Evolutionary conservation across 2,888 invertebrate genomes (phyloP), one percentile per base, ranked within the genome.

Genomic region (Empis livida): DNA sequence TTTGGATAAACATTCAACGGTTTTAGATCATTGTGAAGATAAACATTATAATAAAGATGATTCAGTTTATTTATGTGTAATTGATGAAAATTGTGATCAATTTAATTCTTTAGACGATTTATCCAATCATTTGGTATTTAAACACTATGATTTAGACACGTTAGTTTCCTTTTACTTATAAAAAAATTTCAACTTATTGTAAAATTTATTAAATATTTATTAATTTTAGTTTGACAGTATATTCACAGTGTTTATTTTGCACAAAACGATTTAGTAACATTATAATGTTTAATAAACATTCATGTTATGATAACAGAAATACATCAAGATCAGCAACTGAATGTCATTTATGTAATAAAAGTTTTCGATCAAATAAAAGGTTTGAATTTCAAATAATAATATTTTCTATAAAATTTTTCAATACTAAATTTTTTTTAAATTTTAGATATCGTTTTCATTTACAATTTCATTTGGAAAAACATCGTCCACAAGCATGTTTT

Each of bases 351-450:
- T 67, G 67, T 38, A 54, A 55, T 5, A 43, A 58, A 31, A 54
- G 58, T 44, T 68, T 68, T 50, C 58, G 56, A 13, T 65, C 67
- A 2, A 62, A 64, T 55, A 66, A 64, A 51, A 62, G 67, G 67
- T 62, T 45, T 43, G 37, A 8, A n/a, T 10, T 15, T 4, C 13
- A 23, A 14, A 15, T 10, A 9, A 6, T 13, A 38, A 17, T 17
- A 15, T n/a, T 37, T 17, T 45, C 35, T 27, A 38, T 14, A 14
- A 20, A n/a, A 11, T 30, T 20, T 32, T 31, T 9, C 13, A n/a
- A 30, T 38, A 11, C 5, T 27, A 13, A n/a, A 2, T 17, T 42
- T 46, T 35, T 16, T 30, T 14, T 23, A 23, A 27, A 42, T 37
- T 37, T 5, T 44, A 68, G 67, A 39, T 68, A 60, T 30, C 59